A percentile compares a stretch with the other conserved stretches of the same genome.
These are phyloP conservation scores for Chitala chitala DNA, from an alignment of 2,113 vertebrate genomes.

Conservation along the genomic window DNA sequence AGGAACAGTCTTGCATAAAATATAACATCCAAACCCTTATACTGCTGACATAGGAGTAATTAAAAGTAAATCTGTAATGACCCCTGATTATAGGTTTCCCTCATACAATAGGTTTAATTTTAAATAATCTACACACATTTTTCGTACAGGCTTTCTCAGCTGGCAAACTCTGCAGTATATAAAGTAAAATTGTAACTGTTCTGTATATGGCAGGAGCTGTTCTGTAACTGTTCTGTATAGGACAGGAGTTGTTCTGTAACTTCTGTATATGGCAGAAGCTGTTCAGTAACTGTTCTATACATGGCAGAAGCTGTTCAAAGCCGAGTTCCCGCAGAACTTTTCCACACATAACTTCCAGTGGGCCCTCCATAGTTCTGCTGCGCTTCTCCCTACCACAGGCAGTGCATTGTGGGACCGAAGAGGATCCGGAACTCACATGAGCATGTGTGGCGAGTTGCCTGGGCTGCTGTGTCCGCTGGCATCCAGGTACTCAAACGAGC, in stretches of 20 bases:
- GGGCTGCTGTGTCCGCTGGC: slow-evolving; percentile 70
- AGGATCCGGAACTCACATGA: slow-evolving; percentile 67
- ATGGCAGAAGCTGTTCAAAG: too few species aligned
- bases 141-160: not conserved
- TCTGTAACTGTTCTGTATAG: not conserved
- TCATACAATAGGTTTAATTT: not conserved
- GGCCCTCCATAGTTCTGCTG: too few species aligned
- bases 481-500: slow-evolving; percentile 71
- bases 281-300: not conserved
- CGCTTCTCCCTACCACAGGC: too few species aligned
- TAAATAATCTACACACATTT: not conserved
- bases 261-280: not conserved
- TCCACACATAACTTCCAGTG: too few species aligned
- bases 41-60: slow-evolving; percentile 85
- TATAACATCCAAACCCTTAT: slow-evolving; percentile 87
- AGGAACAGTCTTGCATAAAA: slow-evolving; percentile 93
- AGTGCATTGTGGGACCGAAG: not conserved
- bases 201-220: not conserved
- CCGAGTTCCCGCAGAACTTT: too few species aligned
- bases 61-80: slow-evolving; percentile 88
- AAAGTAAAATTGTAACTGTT: not conserved
- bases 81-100: slow-evolving; percentile 73
- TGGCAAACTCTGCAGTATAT: not conserved
- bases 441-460: slow-evolving; percentile 64
- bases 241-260: too few species aligned